Evolutionary conservation across 2,797 vertebrate species (phyloP).

Genomic region (Sebastes minor): DNA sequence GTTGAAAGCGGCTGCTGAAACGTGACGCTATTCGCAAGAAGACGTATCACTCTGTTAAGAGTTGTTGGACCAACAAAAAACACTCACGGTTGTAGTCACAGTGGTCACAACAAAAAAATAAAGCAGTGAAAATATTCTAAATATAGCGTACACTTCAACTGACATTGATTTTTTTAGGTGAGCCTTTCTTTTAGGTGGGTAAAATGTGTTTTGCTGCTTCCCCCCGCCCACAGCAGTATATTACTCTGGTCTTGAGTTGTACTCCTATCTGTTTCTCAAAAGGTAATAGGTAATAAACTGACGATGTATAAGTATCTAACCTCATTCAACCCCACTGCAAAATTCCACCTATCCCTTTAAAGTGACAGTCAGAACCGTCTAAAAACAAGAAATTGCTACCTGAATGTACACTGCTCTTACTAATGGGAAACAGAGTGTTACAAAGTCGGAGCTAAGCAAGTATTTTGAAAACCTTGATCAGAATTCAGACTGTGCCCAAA

Average conservation of each 20-base stretch:
- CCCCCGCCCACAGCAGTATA: no score
- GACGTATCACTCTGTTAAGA: neutral
- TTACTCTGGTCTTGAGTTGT: rapidly evolving
- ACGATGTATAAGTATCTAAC: no score
- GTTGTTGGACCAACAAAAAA: neutral
- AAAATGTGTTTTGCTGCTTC: no score
- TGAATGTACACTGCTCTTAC: neutral
- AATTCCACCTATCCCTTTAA: neutral
- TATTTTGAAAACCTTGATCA: neutral
- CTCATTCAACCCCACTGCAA: no score
- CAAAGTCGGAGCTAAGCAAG: neutral
- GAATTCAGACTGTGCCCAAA: neutral
- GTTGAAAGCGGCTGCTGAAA: neutral
- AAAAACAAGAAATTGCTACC: neutral
- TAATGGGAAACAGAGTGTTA: neutral
- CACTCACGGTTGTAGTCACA: neutral
- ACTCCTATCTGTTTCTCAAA: no score
- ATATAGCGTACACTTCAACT: no score
- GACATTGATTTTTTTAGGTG: no score
- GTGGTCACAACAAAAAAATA: no score
- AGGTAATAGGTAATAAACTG: no score
- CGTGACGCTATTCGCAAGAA: neutral
- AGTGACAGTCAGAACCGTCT: neutral
- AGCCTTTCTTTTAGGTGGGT: no score
- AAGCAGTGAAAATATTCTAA: no score